Percentiles rank a stretch among this genome's conserved stretches.
Conservation (phyloP, 2,797 vertebrate genomes). For the Gila robusta region DNA sequence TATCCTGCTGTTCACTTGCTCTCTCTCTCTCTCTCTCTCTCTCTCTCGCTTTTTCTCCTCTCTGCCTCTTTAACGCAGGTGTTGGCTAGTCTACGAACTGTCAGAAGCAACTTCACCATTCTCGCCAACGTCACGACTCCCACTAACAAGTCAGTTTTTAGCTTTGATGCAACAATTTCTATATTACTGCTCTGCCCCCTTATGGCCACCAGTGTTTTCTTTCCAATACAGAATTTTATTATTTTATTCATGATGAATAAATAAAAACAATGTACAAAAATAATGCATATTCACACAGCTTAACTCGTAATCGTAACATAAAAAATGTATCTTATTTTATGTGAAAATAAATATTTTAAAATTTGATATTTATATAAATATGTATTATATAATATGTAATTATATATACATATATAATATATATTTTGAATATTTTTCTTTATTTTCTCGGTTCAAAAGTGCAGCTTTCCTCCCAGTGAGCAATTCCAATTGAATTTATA, state of each 20-base stretch:
- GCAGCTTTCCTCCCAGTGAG: conserved; percentile 57
- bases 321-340: background rate
- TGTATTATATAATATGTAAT: background rate
- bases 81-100: conserved; percentile 94
- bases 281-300: background rate
- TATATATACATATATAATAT: background rate
- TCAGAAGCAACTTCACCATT: conserved; percentile 96
- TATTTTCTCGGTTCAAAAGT: conserved; percentile 2
- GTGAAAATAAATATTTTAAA: background rate
- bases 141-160: conserved; percentile 90
- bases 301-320: background rate
- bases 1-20: conserved; percentile 11
- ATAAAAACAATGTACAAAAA: background rate
- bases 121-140: conserved; percentile 91
- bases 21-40: too few species aligned
- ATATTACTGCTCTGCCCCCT: conserved; percentile 2
- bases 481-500: conserved; percentile 24
- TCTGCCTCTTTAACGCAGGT: conserved; percentile 76
- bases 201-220: background rate
- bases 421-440: background rate
- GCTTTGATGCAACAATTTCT: conserved; percentile 14
- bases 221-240: background rate
- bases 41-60: conserved; percentile 14
- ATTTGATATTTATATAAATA: background rate
- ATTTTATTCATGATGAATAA: background rate